Evolutionary conservation across 2,113 vertebrate genomes (phyloP).

Genomic region (Cyanocitta stelleri): DNA sequence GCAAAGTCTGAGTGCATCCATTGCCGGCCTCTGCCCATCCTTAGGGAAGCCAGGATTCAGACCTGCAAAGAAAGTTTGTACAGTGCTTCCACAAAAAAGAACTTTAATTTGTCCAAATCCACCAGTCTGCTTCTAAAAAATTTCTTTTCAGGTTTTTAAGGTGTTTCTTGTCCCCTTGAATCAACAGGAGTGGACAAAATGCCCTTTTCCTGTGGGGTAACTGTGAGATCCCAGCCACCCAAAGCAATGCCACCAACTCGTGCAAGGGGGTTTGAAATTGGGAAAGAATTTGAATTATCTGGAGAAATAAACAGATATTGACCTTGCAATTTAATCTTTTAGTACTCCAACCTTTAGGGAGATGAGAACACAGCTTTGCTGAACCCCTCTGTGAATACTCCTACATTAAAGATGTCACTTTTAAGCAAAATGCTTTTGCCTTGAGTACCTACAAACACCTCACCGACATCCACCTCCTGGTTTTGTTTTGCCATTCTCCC

Average conservation of each 20-base stretch:
- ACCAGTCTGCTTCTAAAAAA: not conserved
- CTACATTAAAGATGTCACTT: not conserved
- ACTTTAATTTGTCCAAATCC: not conserved
- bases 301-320: not conserved
- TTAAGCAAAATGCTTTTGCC: not conserved
- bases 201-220: not conserved
- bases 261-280: too few species aligned
- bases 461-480: not conserved
- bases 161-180: not conserved
- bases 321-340: not conserved
- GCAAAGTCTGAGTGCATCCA: not conserved
- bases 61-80: not conserved
- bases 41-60: not conserved
- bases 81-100: not conserved
- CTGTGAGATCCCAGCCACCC: not conserved
- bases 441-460: not conserved
- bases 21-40: not conserved
- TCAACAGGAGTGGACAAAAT: not conserved
- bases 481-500: not conserved
- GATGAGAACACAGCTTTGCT: not conserved
- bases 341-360: not conserved
- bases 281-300: not conserved
- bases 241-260: fast-evolving
- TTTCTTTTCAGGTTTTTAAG: not conserved
- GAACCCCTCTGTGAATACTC: not conserved